phyloP scores from a whole-genome alignment of 2,797 vertebrate species.

The Amphiprion clarkii region DNA sequence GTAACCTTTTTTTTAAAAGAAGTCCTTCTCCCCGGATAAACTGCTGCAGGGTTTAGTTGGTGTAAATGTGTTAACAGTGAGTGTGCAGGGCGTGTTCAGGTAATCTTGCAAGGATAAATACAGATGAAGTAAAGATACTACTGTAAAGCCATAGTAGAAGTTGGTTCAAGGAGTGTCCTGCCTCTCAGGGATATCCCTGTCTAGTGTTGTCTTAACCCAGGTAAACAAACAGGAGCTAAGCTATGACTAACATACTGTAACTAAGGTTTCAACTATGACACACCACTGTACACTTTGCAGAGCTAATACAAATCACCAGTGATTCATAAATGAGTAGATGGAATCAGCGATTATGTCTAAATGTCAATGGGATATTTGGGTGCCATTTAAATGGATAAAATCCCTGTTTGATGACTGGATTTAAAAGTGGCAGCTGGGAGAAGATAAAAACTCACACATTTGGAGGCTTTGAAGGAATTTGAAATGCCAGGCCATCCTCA shows the following conservation, averaged over 20 bases:
- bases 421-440: slow-evolving; percentile 3
- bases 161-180: slow-evolving; percentile 76
- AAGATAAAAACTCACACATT: slow-evolving; percentile 14
- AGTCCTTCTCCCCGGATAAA: background rate
- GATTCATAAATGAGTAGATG: slow-evolving; percentile 36
- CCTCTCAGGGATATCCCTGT: slow-evolving; percentile 70
- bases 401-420: slow-evolving; percentile 1
- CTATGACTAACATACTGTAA: slow-evolving; percentile 56
- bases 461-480: slow-evolving; percentile 26
- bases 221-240: slow-evolving; percentile 64
- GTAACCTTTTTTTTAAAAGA: slow-evolving; percentile 1
- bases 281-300: slow-evolving; percentile 43
- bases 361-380: slow-evolving; percentile 36
- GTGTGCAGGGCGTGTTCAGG: slow-evolving; percentile 55
- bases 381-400: slow-evolving; percentile 27
- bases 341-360: slow-evolving; percentile 26
- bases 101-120: slow-evolving; percentile 59
- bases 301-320: slow-evolving; percentile 51
- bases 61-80: slow-evolving; percentile 33
- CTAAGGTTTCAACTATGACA: slow-evolving; percentile 57
- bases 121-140: slow-evolving; percentile 43
- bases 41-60: slow-evolving; percentile 1
- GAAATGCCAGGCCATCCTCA: slow-evolving; percentile 37
- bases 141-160: slow-evolving; percentile 56
- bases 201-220: slow-evolving; percentile 51